Base-by-base conservation (phyloP, 2,797 vertebrate genomes). In the Catharus ustulatus region DNA sequence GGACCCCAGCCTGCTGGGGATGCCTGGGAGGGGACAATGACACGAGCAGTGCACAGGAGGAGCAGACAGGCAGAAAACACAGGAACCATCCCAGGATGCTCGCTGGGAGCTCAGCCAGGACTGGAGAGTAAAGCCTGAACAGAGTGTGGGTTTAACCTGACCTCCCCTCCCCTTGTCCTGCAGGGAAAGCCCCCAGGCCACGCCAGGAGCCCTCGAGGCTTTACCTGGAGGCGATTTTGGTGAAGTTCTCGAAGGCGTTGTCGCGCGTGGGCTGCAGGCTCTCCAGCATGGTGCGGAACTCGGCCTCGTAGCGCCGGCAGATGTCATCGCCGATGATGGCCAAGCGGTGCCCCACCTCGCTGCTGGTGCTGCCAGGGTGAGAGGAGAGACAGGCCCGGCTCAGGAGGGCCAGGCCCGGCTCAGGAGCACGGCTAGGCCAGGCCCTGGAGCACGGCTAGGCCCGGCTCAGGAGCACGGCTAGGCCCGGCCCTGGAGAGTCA, bases 291-390 rank as follows among this genome's bases (percentile, higher is more conserved):
- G 40, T 20, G 69, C 92, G 87, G 76, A 98, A 98, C 68, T 98
- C 97, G 0, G 75, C 18, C 11, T 98, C 97, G 7, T 98, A 98
- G 76, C 98, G 97, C 66, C 67, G 40, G 74, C 98, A 98, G 68
- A 98, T 98, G 95, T 98, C 98, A 0, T 98, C 98, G 1, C 98
- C 98, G 1, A 98, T 98, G 89, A 97, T 49, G 76, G 98, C 98
- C 40, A 98, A 77, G 91, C 97, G 98, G 64, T 94, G 95, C 2
- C 98, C 98, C 86, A 98, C 98, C 77, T 62, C 95, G 79, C 81
- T 97, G 10, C 58, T 62, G 3, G 67, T 77, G 88, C 98, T 98
- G 96, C 42, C 4, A 30, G 13, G 5, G 29, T 1, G 13, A 74
- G 40, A 24, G 10, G 1, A 4, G 6, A 51, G 49, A 17, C 26